Percentiles rank a stretch among this genome's conserved stretches.
Evolutionary conservation across 1,140 invertebrate genomes (phyloP).

Genomic region (Ceratina japonica): DNA sequence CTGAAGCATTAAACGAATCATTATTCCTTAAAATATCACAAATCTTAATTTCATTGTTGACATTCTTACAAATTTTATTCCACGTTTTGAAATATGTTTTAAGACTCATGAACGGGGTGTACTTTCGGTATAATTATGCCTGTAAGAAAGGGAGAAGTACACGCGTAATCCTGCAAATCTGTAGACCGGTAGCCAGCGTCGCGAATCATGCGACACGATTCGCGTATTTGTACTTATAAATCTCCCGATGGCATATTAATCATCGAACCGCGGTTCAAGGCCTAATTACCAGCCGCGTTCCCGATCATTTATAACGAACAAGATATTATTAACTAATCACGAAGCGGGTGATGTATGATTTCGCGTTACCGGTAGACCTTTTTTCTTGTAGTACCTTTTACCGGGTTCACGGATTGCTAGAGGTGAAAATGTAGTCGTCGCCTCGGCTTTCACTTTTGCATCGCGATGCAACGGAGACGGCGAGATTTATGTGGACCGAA

Average conservation of each 20-base stretch:
- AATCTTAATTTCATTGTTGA: no score
- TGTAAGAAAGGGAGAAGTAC: not conserved
- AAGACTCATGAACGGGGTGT: no score
- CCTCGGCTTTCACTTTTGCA: constrained; percentile 29
- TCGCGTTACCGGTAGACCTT: not conserved
- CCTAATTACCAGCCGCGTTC: constrained; percentile 22
- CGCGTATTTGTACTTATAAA: constrained; percentile 20
- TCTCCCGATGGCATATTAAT: constrained; percentile 13
- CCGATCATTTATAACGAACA: constrained; percentile 15
- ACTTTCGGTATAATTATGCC: constrained; percentile 38
- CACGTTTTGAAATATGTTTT: no score
- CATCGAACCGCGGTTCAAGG: not conserved
- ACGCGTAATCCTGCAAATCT: constrained; percentile 29
- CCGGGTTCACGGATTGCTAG: not conserved
- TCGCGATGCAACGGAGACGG: no score
- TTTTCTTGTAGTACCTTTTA: not conserved
- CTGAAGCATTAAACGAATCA: no score
- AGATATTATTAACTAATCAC: constrained; percentile 31
- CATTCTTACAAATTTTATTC: no score
- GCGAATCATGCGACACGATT: not conserved
- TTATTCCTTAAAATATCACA: no score
- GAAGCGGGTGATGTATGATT: not conserved
- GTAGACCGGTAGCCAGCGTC: not conserved
- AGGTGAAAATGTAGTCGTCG: constrained; percentile 23
- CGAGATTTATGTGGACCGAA: not conserved